Evolutionary conservation across 2,113 vertebrate species (phyloP).

Genomic region (Panthera leo): DNA sequence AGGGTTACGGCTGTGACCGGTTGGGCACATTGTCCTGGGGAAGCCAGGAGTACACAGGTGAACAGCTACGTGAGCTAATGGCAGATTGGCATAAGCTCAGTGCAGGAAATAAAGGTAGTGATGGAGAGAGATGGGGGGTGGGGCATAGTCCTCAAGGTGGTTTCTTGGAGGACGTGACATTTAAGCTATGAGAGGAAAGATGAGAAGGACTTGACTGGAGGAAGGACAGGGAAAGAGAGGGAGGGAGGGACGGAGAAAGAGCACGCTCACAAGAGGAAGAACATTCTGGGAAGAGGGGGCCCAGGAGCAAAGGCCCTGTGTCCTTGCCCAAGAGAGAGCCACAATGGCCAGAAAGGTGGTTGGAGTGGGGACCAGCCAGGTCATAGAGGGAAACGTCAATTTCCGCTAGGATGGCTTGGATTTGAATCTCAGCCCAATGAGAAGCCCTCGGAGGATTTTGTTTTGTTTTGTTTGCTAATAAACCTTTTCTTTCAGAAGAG

Average conservation of each 20-base stretch:
- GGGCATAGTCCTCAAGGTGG: neutral
- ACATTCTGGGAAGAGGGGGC: no score
- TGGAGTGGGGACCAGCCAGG: neutral
- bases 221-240: neutral
- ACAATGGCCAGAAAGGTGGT: no score
- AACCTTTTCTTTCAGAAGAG: neutral
- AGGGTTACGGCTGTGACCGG: accelerated
- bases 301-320: neutral
- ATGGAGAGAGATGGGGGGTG: neutral
- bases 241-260: neutral
- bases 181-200: neutral
- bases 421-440: neutral
- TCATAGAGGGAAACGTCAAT: accelerated
- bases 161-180: neutral
- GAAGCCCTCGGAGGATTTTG: neutral
- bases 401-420: neutral
- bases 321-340: neutral
- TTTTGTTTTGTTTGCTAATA: neutral
- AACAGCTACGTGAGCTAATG: accelerated
- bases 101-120: neutral
- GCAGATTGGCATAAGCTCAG: neutral
- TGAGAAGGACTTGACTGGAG: neutral
- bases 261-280: neutral
- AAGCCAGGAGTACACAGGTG: neutral
- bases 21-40: neutral